Percentiles rank a stretch among this genome's conserved stretches.
Conservation (phyloP, 2,888 invertebrate species). For the Macrosoma leucophasiata region DNA sequence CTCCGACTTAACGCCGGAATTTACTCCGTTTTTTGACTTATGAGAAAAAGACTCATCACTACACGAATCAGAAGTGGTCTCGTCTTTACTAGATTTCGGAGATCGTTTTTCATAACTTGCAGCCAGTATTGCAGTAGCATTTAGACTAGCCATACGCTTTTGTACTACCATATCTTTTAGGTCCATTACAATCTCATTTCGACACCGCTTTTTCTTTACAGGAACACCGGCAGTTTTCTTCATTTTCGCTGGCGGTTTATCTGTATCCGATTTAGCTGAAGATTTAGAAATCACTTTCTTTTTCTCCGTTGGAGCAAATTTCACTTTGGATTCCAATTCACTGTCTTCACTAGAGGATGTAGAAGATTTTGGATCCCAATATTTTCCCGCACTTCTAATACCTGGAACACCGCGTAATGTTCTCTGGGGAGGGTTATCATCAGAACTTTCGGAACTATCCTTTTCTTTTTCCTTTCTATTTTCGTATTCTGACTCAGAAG, state of each 20-base stretch:
- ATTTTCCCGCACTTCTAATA: conserved; percentile 84
- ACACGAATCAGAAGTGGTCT: conserved; percentile 75
- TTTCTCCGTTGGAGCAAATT: conserved; percentile 44
- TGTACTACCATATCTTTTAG: conserved; percentile 91
- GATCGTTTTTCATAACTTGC: conserved; percentile 89
- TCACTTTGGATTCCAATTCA: conserved; percentile 63
- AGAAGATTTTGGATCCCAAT: conserved; percentile 87
- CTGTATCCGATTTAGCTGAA: conserved; percentile 66
- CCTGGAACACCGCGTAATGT: conserved; percentile 84
- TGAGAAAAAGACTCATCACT: conserved; percentile 71
- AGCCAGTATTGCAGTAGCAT: conserved; percentile 92
- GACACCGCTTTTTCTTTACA: conserved; percentile 73
- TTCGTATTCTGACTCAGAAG: conserved; percentile 70
- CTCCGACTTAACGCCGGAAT: conserved; percentile 74
- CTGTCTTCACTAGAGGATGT: conserved; percentile 77
- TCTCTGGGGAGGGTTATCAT: conserved; percentile 74
- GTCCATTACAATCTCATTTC: conserved; percentile 83
- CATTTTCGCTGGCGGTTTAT: conserved; percentile 64
- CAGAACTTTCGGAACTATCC: conserved; percentile 66
- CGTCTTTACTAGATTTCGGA: conserved; percentile 74
- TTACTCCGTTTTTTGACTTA: conserved; percentile 69
- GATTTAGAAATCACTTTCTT: conserved; percentile 55
- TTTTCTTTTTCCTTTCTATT: conserved; percentile 56
- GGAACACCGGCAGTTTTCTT: conserved; percentile 60
- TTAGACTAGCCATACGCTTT: conserved; percentile 93